Percentiles rank a stretch among this genome's conserved stretches.
These are phyloP conservation scores for Pelmatolapia mariae DNA, from an alignment of 2,113 vertebrate species.

Conservation along the genomic window DNA sequence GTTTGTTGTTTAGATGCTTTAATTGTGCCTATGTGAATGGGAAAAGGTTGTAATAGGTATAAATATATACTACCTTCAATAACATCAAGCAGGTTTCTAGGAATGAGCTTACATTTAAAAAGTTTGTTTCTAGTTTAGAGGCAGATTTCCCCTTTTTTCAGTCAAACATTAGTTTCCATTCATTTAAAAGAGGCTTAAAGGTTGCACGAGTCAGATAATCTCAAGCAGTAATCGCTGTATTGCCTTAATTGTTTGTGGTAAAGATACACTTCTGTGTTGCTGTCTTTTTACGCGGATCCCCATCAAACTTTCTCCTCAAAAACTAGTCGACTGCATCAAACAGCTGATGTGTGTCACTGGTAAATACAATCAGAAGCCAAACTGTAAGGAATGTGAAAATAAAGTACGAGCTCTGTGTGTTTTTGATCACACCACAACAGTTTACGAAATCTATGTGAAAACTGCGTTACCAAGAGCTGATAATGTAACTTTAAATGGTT, in stretches of 20 bases:
- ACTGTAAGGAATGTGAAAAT: not conserved
- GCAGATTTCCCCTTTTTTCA: not conserved
- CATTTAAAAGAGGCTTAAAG: not conserved
- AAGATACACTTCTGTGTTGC: not conserved
- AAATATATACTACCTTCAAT: not conserved
- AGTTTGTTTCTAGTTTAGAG: not conserved
- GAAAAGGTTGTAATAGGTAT: not conserved
- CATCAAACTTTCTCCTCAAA: not conserved
- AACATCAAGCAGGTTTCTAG: not conserved
- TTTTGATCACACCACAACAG: not conserved
- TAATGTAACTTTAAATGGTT: not conserved
- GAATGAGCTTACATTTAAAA: rapidly evolving
- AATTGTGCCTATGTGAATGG: not conserved
- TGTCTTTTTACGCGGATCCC: not conserved
- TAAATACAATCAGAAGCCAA: not conserved
- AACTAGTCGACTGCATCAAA: not conserved
- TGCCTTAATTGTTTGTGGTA: not conserved
- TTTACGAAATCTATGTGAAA: not conserved
- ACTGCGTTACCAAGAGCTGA: not conserved
- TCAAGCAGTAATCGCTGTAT: not conserved
- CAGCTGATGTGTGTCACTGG: not conserved
- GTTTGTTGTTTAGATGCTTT: not conserved
- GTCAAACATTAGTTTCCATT: not conserved
- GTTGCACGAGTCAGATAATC: not conserved
- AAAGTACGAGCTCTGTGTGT: not conserved